phyloP scores from a whole-genome alignment of 2,113 vertebrate species.

The Cochlearius cochlearius region DNA sequence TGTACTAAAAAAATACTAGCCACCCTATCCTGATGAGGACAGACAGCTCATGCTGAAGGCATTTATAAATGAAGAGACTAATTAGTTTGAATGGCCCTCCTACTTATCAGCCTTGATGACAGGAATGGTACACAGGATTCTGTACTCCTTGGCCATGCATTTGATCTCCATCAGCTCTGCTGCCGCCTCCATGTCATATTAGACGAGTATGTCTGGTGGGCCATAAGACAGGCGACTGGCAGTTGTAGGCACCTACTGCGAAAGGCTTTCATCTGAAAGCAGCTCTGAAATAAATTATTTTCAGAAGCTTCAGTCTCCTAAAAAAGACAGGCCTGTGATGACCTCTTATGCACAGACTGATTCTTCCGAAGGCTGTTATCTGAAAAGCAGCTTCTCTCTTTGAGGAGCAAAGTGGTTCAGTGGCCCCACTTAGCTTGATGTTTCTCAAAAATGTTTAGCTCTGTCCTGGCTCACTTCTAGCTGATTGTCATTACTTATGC shows the following conservation, averaged over 20 bases:
- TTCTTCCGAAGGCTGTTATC: not conserved
- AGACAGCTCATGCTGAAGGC: not conserved
- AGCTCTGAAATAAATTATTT: not conserved
- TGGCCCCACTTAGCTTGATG: not conserved
- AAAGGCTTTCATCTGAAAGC: not conserved
- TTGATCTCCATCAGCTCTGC: not conserved
- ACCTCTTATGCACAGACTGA: not conserved
- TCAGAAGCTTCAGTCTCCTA: not conserved
- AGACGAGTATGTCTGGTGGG: not conserved
- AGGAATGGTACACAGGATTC: not conserved
- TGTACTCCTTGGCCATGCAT: not conserved
- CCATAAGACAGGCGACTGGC: not conserved
- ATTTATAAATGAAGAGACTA: not conserved
- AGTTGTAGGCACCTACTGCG: not conserved
- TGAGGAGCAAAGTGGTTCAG: not conserved
- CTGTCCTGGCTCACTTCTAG: not conserved
- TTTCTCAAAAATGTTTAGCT: not conserved
- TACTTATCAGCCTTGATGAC: not conserved
- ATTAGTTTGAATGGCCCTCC: not conserved
- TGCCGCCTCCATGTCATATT: fast-evolving
- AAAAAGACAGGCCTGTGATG: not conserved
- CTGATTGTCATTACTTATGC: not conserved
- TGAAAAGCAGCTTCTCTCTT: not conserved
- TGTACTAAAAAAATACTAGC: not conserved
- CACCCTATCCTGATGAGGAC: not conserved